Percentiles rank a stretch among this genome's conserved stretches.
Conservation (phyloP, 1,140 invertebrate genomes). For the Papilio helenus region DNA sequence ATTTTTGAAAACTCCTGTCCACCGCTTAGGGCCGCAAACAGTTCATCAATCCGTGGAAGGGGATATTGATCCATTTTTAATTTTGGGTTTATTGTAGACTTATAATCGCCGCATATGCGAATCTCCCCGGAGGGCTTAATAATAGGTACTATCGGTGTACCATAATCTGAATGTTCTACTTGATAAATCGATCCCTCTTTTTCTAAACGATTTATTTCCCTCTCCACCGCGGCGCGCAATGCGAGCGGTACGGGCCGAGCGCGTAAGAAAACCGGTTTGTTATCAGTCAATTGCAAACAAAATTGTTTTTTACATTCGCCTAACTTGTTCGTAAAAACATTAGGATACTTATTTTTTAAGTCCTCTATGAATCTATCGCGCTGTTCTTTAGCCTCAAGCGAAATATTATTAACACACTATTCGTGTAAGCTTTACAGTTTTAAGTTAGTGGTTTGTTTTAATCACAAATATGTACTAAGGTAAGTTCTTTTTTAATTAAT, state of each 20-base stretch:
- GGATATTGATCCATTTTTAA: constrained; percentile 49
- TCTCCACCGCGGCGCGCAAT: constrained; percentile 38
- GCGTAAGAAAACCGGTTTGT: constrained; percentile 43
- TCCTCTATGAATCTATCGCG: constrained; percentile 41
- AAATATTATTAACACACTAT: constrained; percentile 40
- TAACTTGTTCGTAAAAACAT: constrained; percentile 40
- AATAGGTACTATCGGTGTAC: constrained; percentile 52
- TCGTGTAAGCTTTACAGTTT: too few relatives aligned
- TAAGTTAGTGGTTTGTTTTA: not conserved
- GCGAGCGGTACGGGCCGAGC: constrained; percentile 43
- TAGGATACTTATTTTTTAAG: constrained; percentile 38
- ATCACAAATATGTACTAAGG: not conserved
- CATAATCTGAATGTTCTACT: constrained; percentile 44
- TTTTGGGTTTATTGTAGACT: constrained; percentile 46
- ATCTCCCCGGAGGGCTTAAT: constrained; percentile 45
- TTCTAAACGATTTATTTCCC: constrained; percentile 39
- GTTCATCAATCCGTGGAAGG: constrained; percentile 46
- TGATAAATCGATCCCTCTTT: constrained; percentile 42
- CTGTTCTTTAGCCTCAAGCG: constrained; percentile 30
- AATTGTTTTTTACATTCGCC: constrained; percentile 43
- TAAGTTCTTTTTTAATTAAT: constrained; percentile 1
- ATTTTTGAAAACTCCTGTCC: constrained; percentile 44
- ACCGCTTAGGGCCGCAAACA: constrained; percentile 49
- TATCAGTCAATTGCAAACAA: constrained; percentile 42
- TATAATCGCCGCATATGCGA: constrained; percentile 51